Percentiles rank a stretch among this genome's conserved stretches.
phyloP scores from a whole-genome alignment of 2,888 invertebrate species.

The Dorcus hopei region DNA sequence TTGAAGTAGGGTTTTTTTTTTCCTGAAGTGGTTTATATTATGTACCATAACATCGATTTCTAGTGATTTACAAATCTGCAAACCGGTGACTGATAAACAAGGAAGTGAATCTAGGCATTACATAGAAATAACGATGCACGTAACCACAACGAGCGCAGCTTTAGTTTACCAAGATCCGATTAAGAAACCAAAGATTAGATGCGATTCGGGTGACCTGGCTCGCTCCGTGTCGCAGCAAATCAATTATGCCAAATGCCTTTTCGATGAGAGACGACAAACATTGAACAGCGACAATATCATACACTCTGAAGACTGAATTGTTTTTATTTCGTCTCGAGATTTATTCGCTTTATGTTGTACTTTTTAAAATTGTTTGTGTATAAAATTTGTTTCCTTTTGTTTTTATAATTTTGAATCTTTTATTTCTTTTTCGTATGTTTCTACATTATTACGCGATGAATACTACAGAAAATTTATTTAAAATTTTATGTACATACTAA shows the following conservation, averaged over 20 bases:
- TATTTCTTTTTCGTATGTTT: too few species aligned
- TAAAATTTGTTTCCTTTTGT: not conserved
- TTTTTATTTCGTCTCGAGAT: not conserved
- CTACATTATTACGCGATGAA: too few species aligned
- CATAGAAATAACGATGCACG: slow-evolving; percentile 67
- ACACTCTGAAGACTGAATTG: slow-evolving; percentile 32
- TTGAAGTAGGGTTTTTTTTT: slow-evolving; percentile 50
- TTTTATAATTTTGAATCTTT: not conserved
- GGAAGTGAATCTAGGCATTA: slow-evolving; percentile 54
- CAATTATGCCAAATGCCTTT: slow-evolving; percentile 82
- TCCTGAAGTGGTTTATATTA: not conserved
- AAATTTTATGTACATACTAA: too few species aligned
- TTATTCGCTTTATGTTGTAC: not conserved
- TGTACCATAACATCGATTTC: slow-evolving; percentile 18
- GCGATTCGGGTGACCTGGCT: slow-evolving; percentile 69
- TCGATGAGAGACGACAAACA: slow-evolving; percentile 77
- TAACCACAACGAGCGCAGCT: slow-evolving; percentile 50
- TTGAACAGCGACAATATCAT: slow-evolving; percentile 43
- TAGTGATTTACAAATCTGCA: slow-evolving; percentile 66
- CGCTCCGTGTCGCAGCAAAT: slow-evolving; percentile 75
- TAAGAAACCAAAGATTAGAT: slow-evolving; percentile 74
- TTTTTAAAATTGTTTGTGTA: not conserved
- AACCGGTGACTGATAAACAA: slow-evolving; percentile 54
- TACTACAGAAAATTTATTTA: too few species aligned
- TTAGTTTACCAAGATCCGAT: slow-evolving; percentile 54